Percentiles rank a stretch among this genome's conserved stretches.
Evolutionary conservation across 2,888 invertebrate species (phyloP).

Genomic region (Morpho achilles): DNA sequence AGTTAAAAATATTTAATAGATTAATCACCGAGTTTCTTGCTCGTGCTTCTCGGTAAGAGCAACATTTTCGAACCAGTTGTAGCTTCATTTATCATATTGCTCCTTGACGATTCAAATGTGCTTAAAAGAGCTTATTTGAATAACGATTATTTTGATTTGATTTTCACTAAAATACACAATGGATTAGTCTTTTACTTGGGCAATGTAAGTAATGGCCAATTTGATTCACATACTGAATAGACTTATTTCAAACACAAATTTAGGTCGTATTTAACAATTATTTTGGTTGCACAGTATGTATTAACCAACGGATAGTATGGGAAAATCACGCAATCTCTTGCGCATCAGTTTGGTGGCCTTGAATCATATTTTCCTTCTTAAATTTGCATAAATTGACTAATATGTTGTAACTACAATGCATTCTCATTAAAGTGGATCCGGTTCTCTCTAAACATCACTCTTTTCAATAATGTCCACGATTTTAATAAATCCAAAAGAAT

Average conservation of each 20-base stretch:
- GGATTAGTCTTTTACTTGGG: background rate
- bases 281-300: constrained; percentile 8
- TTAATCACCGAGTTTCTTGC: too few species aligned
- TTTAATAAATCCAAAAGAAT: too few species aligned
- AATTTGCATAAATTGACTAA: constrained; percentile 23
- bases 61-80: too few species aligned
- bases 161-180: too few species aligned
- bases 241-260: background rate
- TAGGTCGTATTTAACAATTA: constrained; percentile 11
- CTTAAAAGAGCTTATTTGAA: too few species aligned
- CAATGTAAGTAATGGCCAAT: background rate
- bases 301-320: constrained; percentile 17
- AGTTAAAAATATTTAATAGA: too few species aligned
- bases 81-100: too few species aligned
- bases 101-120: too few species aligned
- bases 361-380: constrained; percentile 19
- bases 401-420: constrained; percentile 11
- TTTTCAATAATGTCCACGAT: background rate
- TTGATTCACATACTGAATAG: constrained; percentile 9
- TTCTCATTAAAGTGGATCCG: constrained; percentile 15
- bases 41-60: too few species aligned
- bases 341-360: constrained; percentile 14
- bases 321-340: constrained; percentile 22
- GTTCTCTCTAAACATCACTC: constrained; percentile 7
- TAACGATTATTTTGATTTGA: too few species aligned